Base-by-base conservation (phyloP, 1,140 invertebrate genomes). In the Neelides sp. region DNA sequence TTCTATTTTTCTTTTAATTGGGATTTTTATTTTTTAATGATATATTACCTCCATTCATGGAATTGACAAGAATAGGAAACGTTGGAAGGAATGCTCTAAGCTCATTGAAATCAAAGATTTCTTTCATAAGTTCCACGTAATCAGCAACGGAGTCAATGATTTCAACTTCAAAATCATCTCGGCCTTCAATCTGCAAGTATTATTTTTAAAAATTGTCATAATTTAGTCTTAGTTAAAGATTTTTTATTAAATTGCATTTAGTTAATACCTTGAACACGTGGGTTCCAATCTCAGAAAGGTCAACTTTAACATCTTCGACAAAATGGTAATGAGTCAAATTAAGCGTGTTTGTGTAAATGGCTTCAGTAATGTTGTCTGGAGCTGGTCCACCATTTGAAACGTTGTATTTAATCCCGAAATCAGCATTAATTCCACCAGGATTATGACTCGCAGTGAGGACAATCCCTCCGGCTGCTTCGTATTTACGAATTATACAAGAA, bases 391-490 rank as follows among this genome's bases (percentile, higher is more conserved):
- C 96, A 72, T 98, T 99, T 43, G 82, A 75, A 58, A 80, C 88
- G 69, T 99, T 99, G 66, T 88, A 98, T 70, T 99, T 99, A 61
- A 99, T 97, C 32, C 96, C 96, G 71, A 98, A 99, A 71, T 98
- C 96, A 57, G 84, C 86, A 65, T 96, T 76, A 3, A 88, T 87
- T 37, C 96, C 95, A 55, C 96, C 96, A 22, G 96, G 95, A 73
- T 99, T 99, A 67, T 99, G 96, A 42, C 91, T 96, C 1, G 96
- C 96, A 17, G 96, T 99, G 15, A 98, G 71, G 17, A 99, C 82
- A 63, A 99, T 97, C 20, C 94, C 96, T 61, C 94, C 91, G 3
- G 54, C 24, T 28, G 87, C 78, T 65, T 86, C 78, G 61, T 83
- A 78, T 68, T 91, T 88, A 53, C 94, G 76, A 64, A 98, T 98